Evolutionary conservation across 2,113 vertebrate species (phyloP), one percentile per base, ranked within the genome.

Genomic region (Clarias batrachus): DNA sequence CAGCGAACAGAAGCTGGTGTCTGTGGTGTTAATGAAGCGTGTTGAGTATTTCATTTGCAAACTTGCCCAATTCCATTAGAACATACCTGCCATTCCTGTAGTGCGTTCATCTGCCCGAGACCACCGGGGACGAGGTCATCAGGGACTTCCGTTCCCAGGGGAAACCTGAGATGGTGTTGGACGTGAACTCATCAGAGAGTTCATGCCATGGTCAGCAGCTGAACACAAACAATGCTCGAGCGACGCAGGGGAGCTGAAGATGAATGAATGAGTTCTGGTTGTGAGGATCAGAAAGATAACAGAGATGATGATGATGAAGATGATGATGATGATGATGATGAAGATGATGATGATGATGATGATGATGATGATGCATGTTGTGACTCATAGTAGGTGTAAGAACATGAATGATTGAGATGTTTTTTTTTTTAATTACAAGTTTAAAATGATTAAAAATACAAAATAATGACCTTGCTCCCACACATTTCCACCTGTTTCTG

Each of bases 1-100:
- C 94, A 91, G 92, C 93, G 92, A 91, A 94, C 92, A 93, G 93
- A 93, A 92, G 92, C 88, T 82, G 84, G 90, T 92, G 87, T 90
- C 90, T 93, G 88, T 83, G 85, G 90, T 91, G 92, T 91, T 94
- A 95, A 94, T 94, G 93, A 93, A 91, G 92, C 92, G 90, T 94
- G 92, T 84, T 90, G 82, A 87, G 79, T 54, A 76, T 68, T 60
- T 77, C 80, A 78, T 78, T 78, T 27, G 25, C 14, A 27, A 87
- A 83, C 68, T 89, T 81, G 54, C 79, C 81, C 81, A 60, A 73
- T 89, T 89, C 77, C 87, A 86, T 84, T 86, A 86, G 76, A 88
- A 87, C 92, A 93, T 93, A 91, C 89, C 91, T 92, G 91, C 91
- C 87, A 93, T 94, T 93, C 92, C 90, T 91, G 82, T 87, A 5